These are phyloP conservation scores for Morone chrysops DNA, from an alignment of 2,113 vertebrate genomes.

Conservation along the genomic window DNA sequence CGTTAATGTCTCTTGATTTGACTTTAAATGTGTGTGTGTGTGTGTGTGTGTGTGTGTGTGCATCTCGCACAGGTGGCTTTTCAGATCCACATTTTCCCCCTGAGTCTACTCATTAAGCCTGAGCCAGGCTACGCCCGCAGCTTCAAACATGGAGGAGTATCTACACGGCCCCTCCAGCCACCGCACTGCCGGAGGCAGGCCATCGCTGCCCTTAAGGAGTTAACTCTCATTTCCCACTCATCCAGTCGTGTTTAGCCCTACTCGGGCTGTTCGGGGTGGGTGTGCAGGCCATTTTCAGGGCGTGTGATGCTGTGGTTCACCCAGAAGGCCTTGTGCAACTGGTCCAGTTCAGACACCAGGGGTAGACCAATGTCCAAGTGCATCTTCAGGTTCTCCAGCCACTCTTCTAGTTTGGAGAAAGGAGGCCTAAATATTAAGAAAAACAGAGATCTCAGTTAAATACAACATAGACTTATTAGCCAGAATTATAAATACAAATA, in stretches of 20 bases:
- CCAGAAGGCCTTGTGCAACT: slow-evolving; percentile 90
- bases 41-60: slow-evolving; percentile 36
- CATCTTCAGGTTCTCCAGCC: slow-evolving; percentile 94
- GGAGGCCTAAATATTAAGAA: slow-evolving; percentile 84
- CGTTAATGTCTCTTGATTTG: slow-evolving; percentile 53
- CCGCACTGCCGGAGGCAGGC: slow-evolving; percentile 15
- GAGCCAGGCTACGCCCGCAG: slow-evolving; percentile 39
- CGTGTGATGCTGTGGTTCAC: slow-evolving; percentile 81
- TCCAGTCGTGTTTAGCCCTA: slow-evolving; percentile 39
- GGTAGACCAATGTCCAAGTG: slow-evolving; percentile 92
- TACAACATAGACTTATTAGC: too few species aligned
- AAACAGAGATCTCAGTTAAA: background rate
- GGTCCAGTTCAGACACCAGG: slow-evolving; percentile 90
- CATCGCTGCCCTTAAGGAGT: slow-evolving; percentile 27
- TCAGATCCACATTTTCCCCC: slow-evolving; percentile 64
- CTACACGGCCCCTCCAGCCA: slow-evolving; percentile 40
- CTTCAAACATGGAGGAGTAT: slow-evolving; percentile 49
- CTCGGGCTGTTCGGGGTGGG: slow-evolving; percentile 87
- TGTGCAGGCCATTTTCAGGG: slow-evolving; percentile 85
- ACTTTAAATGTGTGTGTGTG: slow-evolving; percentile 36
- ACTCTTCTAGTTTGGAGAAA: slow-evolving; percentile 93
- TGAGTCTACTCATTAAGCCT: slow-evolving; percentile 61
- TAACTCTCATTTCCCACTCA: slow-evolving; percentile 16
- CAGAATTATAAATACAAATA: background rate
- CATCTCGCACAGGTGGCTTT: slow-evolving; percentile 59